Percentiles rank a stretch among this genome's conserved stretches.
These are phyloP conservation scores for Drosophila imparisetae DNA, from an alignment of 2,888 invertebrate genomes.

Conservation along the genomic window DNA sequence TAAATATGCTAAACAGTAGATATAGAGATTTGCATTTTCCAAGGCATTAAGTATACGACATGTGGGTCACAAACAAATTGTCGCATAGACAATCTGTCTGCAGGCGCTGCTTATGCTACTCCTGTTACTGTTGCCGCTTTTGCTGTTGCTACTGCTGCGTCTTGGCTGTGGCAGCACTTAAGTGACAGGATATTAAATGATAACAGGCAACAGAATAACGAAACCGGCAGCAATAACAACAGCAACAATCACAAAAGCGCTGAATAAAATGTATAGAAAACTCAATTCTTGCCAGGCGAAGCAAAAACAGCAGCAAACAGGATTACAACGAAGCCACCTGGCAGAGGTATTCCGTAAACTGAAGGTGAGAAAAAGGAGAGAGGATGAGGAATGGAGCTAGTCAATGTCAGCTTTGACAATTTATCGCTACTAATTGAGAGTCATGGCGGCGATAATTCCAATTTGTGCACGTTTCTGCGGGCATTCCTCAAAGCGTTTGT, in stretches of 20 bases:
- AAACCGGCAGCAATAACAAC: conserved; percentile 9
- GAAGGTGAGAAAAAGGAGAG: not conserved
- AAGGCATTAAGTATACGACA: conserved; percentile 33
- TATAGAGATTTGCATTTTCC: conserved; percentile 14
- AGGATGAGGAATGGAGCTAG: not conserved
- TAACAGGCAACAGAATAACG: conserved; percentile 50
- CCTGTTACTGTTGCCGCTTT: not conserved
- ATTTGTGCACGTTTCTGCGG: conserved; percentile 68
- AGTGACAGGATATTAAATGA: conserved; percentile 81
- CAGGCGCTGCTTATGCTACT: not conserved
- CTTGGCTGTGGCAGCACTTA: conserved; percentile 38
- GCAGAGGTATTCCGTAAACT: not conserved
- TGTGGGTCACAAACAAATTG: conserved; percentile 31
- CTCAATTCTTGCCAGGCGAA: conserved; percentile 16
- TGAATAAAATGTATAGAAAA: conserved; percentile 21
- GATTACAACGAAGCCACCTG: conserved; percentile 43
- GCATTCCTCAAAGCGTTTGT: conserved; percentile 50
- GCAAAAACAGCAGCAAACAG: conserved; percentile 32
- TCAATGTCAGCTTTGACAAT: conserved; percentile 63
- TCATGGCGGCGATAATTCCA: conserved; percentile 77
- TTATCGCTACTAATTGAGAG: conserved; percentile 77
- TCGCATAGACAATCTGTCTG: conserved; percentile 17
- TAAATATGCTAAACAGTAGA: conserved; percentile 29
- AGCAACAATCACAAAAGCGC: conserved; percentile 21
- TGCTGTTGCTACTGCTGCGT: not conserved